A percentile compares a stretch with the other conserved stretches of the same genome.
Conservation (phyloP, 2,888 invertebrate genomes). For the Dione juno region DNA sequence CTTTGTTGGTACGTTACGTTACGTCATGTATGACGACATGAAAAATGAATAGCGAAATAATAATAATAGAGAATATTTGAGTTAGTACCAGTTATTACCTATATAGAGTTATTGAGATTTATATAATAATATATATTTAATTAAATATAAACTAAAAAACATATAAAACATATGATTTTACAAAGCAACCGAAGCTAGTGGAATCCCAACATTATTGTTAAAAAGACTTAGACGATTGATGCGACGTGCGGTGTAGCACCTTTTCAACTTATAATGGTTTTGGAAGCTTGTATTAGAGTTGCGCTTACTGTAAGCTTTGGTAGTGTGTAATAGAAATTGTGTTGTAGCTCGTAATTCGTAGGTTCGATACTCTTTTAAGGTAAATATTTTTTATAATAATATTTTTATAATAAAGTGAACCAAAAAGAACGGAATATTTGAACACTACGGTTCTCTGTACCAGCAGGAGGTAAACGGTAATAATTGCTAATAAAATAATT, state of each 20-base stretch:
- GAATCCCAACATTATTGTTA: constrained; percentile 1
- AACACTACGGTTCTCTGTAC: no score
- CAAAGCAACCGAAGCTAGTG: constrained; percentile 1
- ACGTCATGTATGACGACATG: background rate
- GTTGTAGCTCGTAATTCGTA: background rate
- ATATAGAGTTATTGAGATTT: no score
- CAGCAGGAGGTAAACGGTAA: no score
- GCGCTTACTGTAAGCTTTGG: background rate
- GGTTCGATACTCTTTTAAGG: background rate
- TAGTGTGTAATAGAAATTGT: background rate
- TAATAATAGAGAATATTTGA: background rate
- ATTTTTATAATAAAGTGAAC: no score
- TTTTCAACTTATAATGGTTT: constrained; percentile 26
- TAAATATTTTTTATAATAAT: background rate
- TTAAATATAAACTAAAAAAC: background rate
- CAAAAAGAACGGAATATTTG: no score
- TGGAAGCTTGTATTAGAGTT: constrained; percentile 15
- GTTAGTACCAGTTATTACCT: no score
- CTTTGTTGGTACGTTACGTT: constrained; percentile 12
- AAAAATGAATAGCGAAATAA: background rate
- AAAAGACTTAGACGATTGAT: constrained; percentile 2
- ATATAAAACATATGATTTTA: background rate
- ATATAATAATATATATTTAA: no score
- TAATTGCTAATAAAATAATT: no score
- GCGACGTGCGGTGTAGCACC: constrained; percentile 12